Percentiles rank a stretch among this genome's conserved stretches.
Conservation (phyloP, 2,888 invertebrate genomes). For the Cloeon dipterum region DNA sequence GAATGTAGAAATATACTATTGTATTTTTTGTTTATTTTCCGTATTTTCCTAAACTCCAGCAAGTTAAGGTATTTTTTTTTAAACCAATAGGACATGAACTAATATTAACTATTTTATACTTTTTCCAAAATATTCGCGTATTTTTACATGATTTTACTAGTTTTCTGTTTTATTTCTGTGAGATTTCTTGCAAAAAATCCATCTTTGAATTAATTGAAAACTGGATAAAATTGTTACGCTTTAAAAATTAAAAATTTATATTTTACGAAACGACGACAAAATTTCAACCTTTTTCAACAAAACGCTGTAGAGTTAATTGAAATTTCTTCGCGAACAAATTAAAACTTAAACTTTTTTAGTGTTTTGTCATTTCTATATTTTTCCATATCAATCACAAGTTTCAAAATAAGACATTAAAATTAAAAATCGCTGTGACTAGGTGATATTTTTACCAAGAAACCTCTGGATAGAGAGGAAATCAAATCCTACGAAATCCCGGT, state of each 20-base stretch:
- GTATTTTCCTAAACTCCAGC: not conserved
- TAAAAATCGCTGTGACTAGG: slow-evolving; percentile 7
- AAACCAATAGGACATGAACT: too few species aligned
- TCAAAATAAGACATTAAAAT: not conserved
- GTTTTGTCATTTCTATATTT: too few species aligned
- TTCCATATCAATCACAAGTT: not conserved
- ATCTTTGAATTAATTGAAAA: too few species aligned
- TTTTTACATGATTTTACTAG: too few species aligned
- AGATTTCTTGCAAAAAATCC: not conserved
- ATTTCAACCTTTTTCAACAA: too few species aligned
- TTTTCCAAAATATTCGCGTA: too few species aligned
- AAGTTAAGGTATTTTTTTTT: too few species aligned
- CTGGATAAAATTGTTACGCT: too few species aligned
- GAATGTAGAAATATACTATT: not conserved
- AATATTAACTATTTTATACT: too few species aligned
- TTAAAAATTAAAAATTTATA: too few species aligned
- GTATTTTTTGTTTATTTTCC: not conserved
- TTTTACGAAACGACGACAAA: too few species aligned
- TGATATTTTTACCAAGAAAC: slow-evolving; percentile 39
- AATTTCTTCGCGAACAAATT: slow-evolving; percentile 9
- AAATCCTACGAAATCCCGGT: slow-evolving; percentile 52
- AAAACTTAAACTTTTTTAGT: too few species aligned
- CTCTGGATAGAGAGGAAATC: slow-evolving; percentile 50
- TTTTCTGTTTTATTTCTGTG: slow-evolving; percentile 9
- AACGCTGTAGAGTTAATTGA: slow-evolving; percentile 7